Evolutionary conservation across 2,113 vertebrate species (phyloP).

Genomic region (Petromus typicus): DNA sequence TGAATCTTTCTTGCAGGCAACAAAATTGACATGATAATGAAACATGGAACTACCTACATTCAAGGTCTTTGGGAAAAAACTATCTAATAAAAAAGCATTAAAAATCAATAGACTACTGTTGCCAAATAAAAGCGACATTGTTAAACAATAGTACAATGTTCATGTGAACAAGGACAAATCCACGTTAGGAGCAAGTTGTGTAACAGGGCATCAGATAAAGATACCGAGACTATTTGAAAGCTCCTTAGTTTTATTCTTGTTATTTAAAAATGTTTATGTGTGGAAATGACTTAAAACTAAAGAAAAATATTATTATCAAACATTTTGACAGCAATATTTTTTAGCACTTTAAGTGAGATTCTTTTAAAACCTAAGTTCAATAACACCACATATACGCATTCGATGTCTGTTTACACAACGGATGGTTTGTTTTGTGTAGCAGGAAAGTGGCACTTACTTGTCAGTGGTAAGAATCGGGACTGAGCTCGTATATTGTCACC

Average conservation of each 20-base stretch:
- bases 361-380: slow-evolving; percentile 65
- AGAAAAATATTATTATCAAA: slow-evolving; percentile 67
- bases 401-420: slow-evolving; percentile 65
- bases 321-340: slow-evolving; percentile 60
- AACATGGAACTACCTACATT: slow-evolving; percentile 48
- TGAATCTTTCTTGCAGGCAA: slow-evolving; percentile 43
- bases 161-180: slow-evolving; percentile 37
- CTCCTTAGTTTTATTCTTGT: slow-evolving; percentile 31
- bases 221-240: slow-evolving; percentile 49
- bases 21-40: slow-evolving; percentile 28
- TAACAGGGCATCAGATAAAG: neutral
- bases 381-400: slow-evolving; percentile 69
- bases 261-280: slow-evolving; percentile 49
- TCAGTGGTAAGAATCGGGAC: slow-evolving; percentile 64
- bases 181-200: neutral
- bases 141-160: neutral
- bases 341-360: slow-evolving; percentile 78
- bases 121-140: slow-evolving; percentile 21
- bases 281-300: slow-evolving; percentile 71
- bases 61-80: slow-evolving; percentile 51
- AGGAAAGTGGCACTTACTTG: slow-evolving; percentile 61
- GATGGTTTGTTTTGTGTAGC: slow-evolving; percentile 40
- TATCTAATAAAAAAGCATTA: slow-evolving; percentile 73
- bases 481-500: neutral
- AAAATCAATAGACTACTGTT: slow-evolving; percentile 62